phyloP scores from a whole-genome alignment of 2,113 vertebrate genomes.

The Dascyllus trimaculatus region DNA sequence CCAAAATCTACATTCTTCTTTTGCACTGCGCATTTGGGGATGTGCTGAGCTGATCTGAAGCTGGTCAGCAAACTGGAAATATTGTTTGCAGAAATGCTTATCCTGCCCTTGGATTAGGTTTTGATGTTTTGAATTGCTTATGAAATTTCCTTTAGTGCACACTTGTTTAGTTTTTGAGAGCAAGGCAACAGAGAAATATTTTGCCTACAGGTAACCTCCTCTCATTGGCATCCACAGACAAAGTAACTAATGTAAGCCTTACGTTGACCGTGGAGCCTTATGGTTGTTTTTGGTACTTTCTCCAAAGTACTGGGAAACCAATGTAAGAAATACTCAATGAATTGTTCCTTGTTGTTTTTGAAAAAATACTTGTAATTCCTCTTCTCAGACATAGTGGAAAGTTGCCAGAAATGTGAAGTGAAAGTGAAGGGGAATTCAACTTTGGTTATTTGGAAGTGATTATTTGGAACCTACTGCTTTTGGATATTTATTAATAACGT shows the following conservation, averaged over 20 bases:
- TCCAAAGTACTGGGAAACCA: background rate
- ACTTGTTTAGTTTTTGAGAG: background rate
- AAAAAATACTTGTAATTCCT: background rate
- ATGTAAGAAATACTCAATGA: background rate
- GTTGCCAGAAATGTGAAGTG: constrained; percentile 31
- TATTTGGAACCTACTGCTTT: background rate
- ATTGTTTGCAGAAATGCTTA: background rate
- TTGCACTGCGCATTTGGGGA: background rate
- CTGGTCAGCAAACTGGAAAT: background rate
- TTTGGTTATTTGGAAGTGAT: background rate
- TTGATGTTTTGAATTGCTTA: background rate
- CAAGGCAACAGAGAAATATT: background rate
- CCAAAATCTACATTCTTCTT: background rate
- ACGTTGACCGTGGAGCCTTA: background rate
- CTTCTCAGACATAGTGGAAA: background rate
- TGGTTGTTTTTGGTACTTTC: background rate
- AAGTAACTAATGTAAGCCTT: background rate
- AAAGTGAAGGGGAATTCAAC: constrained; percentile 11
- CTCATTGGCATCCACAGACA: background rate
- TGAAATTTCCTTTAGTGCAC: background rate
- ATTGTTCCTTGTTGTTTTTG: constrained; percentile 24
- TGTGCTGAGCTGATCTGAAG: background rate
- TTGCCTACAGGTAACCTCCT: background rate
- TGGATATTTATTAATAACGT: background rate
- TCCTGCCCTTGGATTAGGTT: background rate